A percentile compares a stretch with the other conserved stretches of the same genome.
Evolutionary conservation across 2,888 invertebrate species (phyloP).

Genomic region (Pteria penguin): DNA sequence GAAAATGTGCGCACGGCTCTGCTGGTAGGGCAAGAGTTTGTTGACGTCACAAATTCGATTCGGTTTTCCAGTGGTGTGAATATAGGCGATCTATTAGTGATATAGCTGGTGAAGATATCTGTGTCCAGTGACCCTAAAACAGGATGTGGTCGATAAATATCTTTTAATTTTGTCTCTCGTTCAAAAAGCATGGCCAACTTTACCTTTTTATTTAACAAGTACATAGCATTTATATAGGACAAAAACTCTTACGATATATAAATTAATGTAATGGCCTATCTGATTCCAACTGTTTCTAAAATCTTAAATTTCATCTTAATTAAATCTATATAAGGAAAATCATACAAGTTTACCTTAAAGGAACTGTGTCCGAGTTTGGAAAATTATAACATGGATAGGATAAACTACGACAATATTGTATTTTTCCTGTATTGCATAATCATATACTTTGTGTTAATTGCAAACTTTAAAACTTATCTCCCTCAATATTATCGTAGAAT

Average conservation of each 20-base stretch:
- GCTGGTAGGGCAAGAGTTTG: neutral
- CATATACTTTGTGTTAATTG: too few species aligned
- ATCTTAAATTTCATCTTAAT: neutral
- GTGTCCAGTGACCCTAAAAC: constrained; percentile 58
- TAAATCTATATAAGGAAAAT: too few species aligned
- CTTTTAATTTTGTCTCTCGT: neutral
- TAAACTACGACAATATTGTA: too few species aligned
- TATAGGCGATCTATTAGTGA: constrained; percentile 45
- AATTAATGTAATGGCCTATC: neutral
- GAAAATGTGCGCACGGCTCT: too few species aligned
- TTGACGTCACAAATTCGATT: constrained; percentile 54
- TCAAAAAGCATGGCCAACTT: neutral
- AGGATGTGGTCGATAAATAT: neutral
- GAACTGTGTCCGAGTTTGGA: too few species aligned
- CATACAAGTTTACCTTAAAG: too few species aligned
- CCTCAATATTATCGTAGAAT: too few species aligned
- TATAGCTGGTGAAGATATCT: constrained; percentile 55
- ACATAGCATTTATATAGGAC: too few species aligned
- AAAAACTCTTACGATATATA: neutral
- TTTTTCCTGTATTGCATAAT: too few species aligned
- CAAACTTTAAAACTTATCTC: too few species aligned
- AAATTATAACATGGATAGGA: too few species aligned
- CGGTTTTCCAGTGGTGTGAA: constrained; percentile 57
- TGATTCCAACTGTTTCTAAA: neutral
- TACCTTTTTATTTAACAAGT: too few species aligned